Base-by-base conservation (phyloP, 2,797 vertebrate genomes). In the Carcharodon carcharias region DNA sequence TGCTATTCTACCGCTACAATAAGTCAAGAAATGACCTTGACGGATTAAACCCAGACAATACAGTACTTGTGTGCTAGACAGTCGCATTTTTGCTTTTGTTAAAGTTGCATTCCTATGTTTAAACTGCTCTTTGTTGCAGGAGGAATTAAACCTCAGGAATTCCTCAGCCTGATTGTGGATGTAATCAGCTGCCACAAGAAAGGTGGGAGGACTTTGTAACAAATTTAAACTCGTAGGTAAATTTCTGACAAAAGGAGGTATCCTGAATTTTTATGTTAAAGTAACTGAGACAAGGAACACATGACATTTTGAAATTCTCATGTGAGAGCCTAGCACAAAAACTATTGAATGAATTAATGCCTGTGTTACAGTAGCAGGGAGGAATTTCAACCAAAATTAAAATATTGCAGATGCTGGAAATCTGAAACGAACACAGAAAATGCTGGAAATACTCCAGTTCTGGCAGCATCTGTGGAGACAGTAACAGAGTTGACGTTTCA, bases 71-170 rank as follows among this genome's bases (percentile, higher is more conserved):
- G 96, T 97, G 96, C 97, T 97, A 97, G 98, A 97, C 97, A 98
- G 98, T 97, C 97, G 98, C 97, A 97, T 97, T 98, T 97, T 95
- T 97, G 97, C 97, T 97, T 98, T 98, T 98, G 97, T 97, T 97
- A 97, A 96, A 96, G 96, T 97, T 97, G 97, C 97, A 97, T 98
- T 98, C 97, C 97, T 98, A 97, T 82, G 96, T 97, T 97, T 98
- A 97, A 3, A 40, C 97, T 97, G 97, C 97, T 97, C 97, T 56
- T 45, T 94, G 65, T 54, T 6, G 67, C n/a, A 28, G 12, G 12
- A 23, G 65, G 61, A 95, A 71, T 50, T 2, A 69, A 23, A 14
- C 63, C 50, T 35, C 16, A 95, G 69, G 45, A 73, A 95, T 45
- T 65, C 16, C 21, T 11, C 61, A 45, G 7, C 58, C 54, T 26